Base-by-base conservation (phyloP, 1,140 invertebrate species). In the Dendrolimus kikuchii region DNA sequence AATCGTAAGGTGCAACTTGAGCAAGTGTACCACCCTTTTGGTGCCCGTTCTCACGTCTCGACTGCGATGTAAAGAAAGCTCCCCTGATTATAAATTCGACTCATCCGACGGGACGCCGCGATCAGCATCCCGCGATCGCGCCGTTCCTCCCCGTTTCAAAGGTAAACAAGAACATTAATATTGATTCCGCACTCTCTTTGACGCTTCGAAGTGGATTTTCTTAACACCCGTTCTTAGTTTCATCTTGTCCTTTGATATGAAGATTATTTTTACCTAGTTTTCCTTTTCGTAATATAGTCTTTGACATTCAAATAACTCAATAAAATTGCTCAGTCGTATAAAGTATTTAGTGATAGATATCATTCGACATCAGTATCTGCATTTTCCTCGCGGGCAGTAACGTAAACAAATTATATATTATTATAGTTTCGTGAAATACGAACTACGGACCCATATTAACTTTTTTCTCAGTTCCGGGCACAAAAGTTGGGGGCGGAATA, bases 81-180 rank as follows among this genome's bases (percentile, higher is more conserved):
- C 75, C 82, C 76, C 71, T 74, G 70, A 84, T 84, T 82, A 80
- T 78, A 72, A 77, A 78, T 83, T 77, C 75, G 67, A 71, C 68
- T 70, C 78, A 81, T 81, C 74, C 74, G 69, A 72, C 66, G 72
- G 54, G 51, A 55, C 51, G 61, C 53, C 49, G 53, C 60, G 57
- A 60, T 52, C 57, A 60, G 57, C 54, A 69, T 72, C 70, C 62
- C 73, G 71, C 64, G 64, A 66, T 61, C 62, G 44, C 49, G 47
- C 48, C 43, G 49, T 5, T 49, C 57, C 57, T 65, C 64, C 23
- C 59, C 67, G 64, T 73, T 64, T 77, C 77, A 82, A 82, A 79
- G 73, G 74, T 77, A 83, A 78, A 83, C 75, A 83, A 79, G 71
- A 67, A 62, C 75, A 81, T 86, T 84, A 84, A 81, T 82, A 86